A percentile compares a stretch with the other conserved stretches of the same genome.
Conservation (phyloP, 2,797 vertebrate species). For the Cercopithecus neglectus region DNA sequence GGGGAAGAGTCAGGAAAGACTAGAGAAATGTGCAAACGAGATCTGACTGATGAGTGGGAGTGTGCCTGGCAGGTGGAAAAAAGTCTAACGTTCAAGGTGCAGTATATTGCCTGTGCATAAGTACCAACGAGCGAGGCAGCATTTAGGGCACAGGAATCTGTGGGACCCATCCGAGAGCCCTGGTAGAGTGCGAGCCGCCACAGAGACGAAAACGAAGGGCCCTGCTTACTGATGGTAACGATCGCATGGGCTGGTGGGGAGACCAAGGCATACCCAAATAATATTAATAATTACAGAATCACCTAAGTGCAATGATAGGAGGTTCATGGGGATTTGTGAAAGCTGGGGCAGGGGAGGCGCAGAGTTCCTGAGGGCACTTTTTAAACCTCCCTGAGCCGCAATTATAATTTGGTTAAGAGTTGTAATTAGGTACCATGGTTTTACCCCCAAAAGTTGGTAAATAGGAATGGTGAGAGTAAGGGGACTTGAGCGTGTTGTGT, state of each 20-base stretch:
- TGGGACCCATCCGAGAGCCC: neutral
- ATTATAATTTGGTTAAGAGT: neutral
- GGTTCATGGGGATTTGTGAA: neutral
- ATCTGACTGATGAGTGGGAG: neutral
- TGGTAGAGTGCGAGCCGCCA: neutral
- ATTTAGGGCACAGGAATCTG: neutral
- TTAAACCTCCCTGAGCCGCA: neutral
- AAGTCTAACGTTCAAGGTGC: neutral
- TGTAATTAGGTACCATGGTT: neutral
- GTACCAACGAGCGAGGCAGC: neutral
- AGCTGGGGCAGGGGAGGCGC: neutral
- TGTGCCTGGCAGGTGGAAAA: neutral
- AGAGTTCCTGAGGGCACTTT: neutral
- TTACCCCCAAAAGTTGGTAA: neutral
- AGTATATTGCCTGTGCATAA: neutral
- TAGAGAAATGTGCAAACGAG: neutral
- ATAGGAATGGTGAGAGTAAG: neutral
- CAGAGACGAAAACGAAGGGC: neutral
- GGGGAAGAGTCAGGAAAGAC: neutral
- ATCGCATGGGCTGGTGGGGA: neutral
- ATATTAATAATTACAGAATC: neutral
- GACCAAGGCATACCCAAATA: neutral
- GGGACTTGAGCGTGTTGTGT: neutral
- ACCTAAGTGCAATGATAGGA: neutral
- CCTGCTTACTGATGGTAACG: neutral